Conservation (phyloP, 92 coral and sea anemone genomes). For the Anthopleura xanthogrammica region DNA sequence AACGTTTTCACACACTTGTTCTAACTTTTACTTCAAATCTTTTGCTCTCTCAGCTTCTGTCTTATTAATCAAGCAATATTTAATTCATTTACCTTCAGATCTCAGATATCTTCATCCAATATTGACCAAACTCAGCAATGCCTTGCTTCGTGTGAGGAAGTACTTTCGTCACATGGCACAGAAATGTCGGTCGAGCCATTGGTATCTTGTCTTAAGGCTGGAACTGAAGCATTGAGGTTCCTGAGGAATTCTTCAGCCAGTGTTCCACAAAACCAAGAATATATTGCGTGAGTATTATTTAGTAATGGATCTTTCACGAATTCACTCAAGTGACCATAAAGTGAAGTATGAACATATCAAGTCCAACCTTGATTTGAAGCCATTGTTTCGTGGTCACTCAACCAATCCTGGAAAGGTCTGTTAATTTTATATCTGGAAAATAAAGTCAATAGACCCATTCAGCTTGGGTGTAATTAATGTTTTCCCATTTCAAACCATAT, state of each 20-base stretch:
- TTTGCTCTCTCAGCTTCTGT: neutral
- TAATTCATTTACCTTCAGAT: conserved; percentile 7
- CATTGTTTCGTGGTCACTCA: no score
- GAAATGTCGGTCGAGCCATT: conserved; percentile 18
- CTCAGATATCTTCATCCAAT: neutral
- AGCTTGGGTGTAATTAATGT: no score
- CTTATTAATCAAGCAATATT: neutral
- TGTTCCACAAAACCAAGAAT: conserved; percentile 60
- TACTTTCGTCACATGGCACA: neutral
- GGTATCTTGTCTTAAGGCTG: conserved; percentile 13
- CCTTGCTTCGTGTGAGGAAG: conserved; percentile 6
- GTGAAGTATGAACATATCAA: no score
- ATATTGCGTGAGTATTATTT: conserved; percentile 50
- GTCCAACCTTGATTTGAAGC: no score
- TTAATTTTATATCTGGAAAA: no score
- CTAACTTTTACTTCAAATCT: no score
- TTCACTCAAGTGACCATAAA: no score
- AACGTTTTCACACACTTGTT: neutral
- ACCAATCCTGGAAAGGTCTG: no score
- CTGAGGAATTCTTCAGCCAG: conserved; percentile 86
- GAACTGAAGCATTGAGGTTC: conserved; percentile 65
- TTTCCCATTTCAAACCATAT: no score
- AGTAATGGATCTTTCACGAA: neutral
- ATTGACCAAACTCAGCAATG: conserved; percentile 4
- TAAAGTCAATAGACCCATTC: no score